Evolutionary conservation across 2,888 invertebrate species (phyloP).

Genomic region (Venustoraphidia nigricollis): DNA sequence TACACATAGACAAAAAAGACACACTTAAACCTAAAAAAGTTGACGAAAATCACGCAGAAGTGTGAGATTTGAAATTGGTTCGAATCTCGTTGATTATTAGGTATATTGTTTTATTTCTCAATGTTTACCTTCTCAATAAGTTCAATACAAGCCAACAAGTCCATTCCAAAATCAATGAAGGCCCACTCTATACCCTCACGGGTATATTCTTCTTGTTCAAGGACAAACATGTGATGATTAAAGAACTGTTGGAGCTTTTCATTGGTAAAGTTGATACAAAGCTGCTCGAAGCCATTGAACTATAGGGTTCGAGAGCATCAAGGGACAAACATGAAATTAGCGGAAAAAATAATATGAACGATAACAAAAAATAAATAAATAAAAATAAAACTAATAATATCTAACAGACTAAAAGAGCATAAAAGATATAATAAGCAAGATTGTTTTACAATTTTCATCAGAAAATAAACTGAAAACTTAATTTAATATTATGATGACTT

Average conservation of each 20-base stretch:
- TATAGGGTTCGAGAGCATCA: conserved; percentile 25
- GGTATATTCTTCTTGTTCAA: conserved; percentile 92
- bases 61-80: too few species aligned
- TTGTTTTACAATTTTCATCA: too few species aligned
- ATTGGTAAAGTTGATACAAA: conserved; percentile 94
- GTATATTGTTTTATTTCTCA: not conserved
- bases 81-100: too few species aligned
- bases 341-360: conserved; percentile 7
- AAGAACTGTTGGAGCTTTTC: conserved; percentile 92
- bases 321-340: conserved; percentile 8
- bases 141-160: conserved; percentile 80
- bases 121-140: conserved; percentile 73
- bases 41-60: too few species aligned
- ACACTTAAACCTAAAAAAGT: too few species aligned
- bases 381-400: too few species aligned
- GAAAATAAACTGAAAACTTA: too few species aligned
- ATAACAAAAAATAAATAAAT: not conserved
- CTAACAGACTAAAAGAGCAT: too few species aligned
- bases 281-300: conserved; percentile 90
- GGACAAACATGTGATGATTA: conserved; percentile 92
- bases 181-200: conserved; percentile 81
- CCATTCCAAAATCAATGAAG: conserved; percentile 93
- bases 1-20: too few species aligned
- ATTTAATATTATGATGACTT: too few species aligned
- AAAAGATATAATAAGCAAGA: too few species aligned